Evolutionary conservation across 1,140 invertebrate genomes (phyloP), one percentile per base, ranked within the genome.

Genomic region (Drosophila funebris): DNA sequence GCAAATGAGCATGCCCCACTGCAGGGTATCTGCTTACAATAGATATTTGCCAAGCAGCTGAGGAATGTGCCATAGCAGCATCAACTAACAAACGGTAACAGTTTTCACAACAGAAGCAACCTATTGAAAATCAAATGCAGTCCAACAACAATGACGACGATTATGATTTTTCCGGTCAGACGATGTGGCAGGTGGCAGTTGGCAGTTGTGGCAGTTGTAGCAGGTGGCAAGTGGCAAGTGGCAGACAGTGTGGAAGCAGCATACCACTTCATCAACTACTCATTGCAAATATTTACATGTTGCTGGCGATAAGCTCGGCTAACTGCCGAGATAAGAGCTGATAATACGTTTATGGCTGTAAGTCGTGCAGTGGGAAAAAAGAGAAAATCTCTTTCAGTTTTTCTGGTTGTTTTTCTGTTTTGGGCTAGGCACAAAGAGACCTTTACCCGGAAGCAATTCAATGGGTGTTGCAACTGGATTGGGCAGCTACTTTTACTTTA

Each of bases 231-330:
- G 11, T 16, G 14, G 8, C 22, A 36, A 20, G 27, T 22, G 29
- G n/a, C 43, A 36, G 33, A 36, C 33, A 36, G 33, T 13, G 33
- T 36, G 33, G 33, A 13, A 48, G 52, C 66, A 73, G 58, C 75
- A 48, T 13, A 56, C 24, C 29, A 36, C 48, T 11, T 24, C 37
- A 63, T 50, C 37, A 57, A 52, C 24, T 22, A 68, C 24, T 61
- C 9, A 62, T 46, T 76, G 78, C 73, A 81, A 81, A 81, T 81
- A 81, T 81, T 81, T 81, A 81, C 78, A 76, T 76, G 78, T 16
- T 29, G 37, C 20, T 27, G 3, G 3, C 46, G 78, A 80, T 81
- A 80, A 81, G 53, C 33, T 14, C 14, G 36, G 48, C 46, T n/a
- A n/a, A n/a, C 24, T 11, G 8, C 3, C 43, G 14, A 58, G 57